A percentile compares a stretch with the other conserved stretches of the same genome.
Conservation (phyloP, 2,888 invertebrate species). For the Drosophila leonis region DNA sequence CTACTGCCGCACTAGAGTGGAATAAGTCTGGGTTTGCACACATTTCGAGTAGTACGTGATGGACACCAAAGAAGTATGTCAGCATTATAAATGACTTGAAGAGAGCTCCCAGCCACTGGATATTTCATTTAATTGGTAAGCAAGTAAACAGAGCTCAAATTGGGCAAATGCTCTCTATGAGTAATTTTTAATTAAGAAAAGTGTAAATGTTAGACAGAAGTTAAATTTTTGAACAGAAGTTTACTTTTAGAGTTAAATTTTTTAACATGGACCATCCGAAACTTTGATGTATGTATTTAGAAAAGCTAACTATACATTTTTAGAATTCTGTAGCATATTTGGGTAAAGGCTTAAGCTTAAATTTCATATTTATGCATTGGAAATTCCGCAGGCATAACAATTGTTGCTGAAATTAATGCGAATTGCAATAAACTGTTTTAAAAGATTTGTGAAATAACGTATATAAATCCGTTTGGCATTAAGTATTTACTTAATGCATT, state of each 20-base stretch:
- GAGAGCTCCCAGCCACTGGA: background rate
- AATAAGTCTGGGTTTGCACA: background rate
- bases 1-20: constrained; percentile 1
- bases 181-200: background rate
- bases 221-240: background rate
- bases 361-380: background rate
- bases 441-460: background rate
- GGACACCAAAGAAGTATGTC: constrained; percentile 11
- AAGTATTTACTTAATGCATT: background rate
- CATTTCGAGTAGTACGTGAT: background rate
- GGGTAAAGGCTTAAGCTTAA: too few relatives aligned
- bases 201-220: background rate
- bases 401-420: background rate
- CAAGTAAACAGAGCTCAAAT: background rate
- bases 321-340: too few relatives aligned
- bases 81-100: constrained; percentile 27
- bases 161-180: background rate
- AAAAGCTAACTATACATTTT: background rate
- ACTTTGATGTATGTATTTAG: background rate
- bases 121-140: constrained; percentile 18
- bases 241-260: background rate
- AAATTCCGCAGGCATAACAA: background rate
- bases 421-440: background rate
- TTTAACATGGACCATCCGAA: background rate
- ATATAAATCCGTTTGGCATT: background rate